A percentile compares a stretch with the other conserved stretches of the same genome.
phyloP scores from a whole-genome alignment of 2,888 invertebrate species.

The Apamea anceps region DNA sequence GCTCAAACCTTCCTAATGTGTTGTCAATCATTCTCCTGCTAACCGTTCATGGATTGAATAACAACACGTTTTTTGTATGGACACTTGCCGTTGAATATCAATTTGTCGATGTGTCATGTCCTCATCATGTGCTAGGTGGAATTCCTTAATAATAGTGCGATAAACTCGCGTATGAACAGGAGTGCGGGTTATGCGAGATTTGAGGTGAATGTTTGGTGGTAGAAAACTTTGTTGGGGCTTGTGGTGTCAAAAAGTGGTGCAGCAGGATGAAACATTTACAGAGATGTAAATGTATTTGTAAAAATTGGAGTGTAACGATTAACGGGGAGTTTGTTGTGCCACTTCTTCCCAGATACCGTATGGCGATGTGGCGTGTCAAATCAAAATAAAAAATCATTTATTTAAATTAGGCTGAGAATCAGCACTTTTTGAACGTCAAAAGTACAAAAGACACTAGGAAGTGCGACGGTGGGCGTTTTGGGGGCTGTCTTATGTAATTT shows the following conservation, averaged over 20 bases:
- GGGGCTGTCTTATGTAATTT: too few species aligned
- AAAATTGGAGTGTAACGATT: too few species aligned
- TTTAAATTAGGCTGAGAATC: too few species aligned
- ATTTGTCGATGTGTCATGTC: constrained; percentile 81
- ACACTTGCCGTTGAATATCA: constrained; percentile 77
- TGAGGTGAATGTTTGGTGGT: constrained; percentile 5
- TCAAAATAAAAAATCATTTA: too few species aligned
- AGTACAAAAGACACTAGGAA: too few species aligned
- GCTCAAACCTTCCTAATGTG: constrained; percentile 83
- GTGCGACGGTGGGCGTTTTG: too few species aligned
- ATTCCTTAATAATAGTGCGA: constrained; percentile 60
- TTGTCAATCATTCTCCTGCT: constrained; percentile 86
- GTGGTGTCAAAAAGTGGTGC: background rate
- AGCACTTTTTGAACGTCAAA: too few species aligned
- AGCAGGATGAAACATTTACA: background rate
- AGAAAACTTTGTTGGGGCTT: background rate
- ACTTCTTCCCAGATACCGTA: too few species aligned
- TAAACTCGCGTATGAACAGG: constrained; percentile 40
- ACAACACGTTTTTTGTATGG: constrained; percentile 81
- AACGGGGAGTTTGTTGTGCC: too few species aligned
- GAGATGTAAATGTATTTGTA: too few species aligned
- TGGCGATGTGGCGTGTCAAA: too few species aligned
- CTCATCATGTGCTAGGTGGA: constrained; percentile 58
- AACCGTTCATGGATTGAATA: constrained; percentile 75
- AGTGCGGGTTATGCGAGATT: constrained; percentile 1